A percentile compares a stretch with the other conserved stretches of the same genome.
Conservation (phyloP, 2,888 invertebrate species). For the Caenorhabditis macrosperma region DNA sequence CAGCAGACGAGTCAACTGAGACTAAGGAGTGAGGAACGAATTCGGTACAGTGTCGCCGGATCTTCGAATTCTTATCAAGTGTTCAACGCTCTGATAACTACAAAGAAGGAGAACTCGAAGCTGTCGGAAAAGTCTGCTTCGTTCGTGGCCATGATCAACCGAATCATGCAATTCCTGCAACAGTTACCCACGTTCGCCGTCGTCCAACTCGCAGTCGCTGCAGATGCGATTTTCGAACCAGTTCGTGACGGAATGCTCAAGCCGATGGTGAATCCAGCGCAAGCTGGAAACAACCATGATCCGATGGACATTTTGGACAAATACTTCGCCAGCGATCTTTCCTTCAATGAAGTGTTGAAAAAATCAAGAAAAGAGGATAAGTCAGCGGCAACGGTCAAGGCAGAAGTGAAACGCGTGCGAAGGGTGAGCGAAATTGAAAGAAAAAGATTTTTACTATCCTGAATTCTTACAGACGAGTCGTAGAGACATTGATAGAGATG, state of each 20-base stretch:
- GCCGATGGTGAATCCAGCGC: conserved; percentile 36
- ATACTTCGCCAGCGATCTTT: conserved; percentile 39
- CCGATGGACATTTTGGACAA: conserved; percentile 58
- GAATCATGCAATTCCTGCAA: conserved; percentile 86
- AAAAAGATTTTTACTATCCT: neutral
- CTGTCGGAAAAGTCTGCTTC: conserved; percentile 38
- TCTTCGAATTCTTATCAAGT: neutral
- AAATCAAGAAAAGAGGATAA: conserved; percentile 38
- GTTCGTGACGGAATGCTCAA: conserved; percentile 94
- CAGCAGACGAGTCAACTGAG: conserved; percentile 40
- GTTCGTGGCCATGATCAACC: conserved; percentile 85
- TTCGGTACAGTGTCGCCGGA: conserved; percentile 2
- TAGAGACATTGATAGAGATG: conserved; percentile 38
- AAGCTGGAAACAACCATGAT: conserved; percentile 44
- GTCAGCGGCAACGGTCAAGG: neutral
- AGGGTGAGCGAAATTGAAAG: conserved; percentile 18
- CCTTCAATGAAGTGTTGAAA: conserved; percentile 40
- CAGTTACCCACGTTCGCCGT: conserved; percentile 91
- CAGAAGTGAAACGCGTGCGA: conserved; percentile 13
- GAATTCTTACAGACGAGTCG: conserved; percentile 33
- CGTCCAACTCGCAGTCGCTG: conserved; percentile 95
- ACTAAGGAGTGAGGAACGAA: conserved; percentile 28
- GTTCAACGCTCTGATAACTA: conserved; percentile 12
- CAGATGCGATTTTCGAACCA: conserved; percentile 94
- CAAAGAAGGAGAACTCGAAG: conserved; percentile 34